These are phyloP conservation scores for Helarctos malayanus DNA, from an alignment of 2,797 vertebrate genomes.

Conservation along the genomic window DNA sequence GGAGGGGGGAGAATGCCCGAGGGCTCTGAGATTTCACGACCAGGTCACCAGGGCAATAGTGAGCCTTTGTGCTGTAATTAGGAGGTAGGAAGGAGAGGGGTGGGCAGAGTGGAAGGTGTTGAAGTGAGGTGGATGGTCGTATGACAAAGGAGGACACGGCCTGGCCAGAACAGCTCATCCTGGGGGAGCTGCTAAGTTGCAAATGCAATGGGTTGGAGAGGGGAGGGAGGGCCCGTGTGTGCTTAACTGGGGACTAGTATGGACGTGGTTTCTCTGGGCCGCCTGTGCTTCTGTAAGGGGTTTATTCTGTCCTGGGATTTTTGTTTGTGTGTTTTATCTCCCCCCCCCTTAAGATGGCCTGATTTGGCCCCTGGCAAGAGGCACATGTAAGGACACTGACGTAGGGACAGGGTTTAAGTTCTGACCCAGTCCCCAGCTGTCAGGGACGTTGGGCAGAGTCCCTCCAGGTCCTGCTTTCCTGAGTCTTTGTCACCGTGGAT, in stretches of 20 bases:
- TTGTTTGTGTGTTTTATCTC: neutral
- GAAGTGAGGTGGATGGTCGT: fast-evolving
- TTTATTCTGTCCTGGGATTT: neutral
- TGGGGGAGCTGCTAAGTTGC: neutral
- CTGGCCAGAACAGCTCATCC: neutral
- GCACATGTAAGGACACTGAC: neutral
- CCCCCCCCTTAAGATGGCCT: neutral
- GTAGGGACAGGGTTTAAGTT: neutral
- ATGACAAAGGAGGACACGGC: neutral
- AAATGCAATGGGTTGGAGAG: neutral
- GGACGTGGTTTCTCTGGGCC: neutral
- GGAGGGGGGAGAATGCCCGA: neutral
- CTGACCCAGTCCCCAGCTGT: neutral
- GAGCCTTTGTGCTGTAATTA: neutral
- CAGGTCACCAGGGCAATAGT: neutral
- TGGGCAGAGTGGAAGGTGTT: fast-evolving
- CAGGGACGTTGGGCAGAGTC: neutral
- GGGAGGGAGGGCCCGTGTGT: neutral
- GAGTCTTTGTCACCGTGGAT: fast-evolving
- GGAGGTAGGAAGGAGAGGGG: neutral
- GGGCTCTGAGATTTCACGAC: neutral
- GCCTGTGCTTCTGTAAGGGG: neutral
- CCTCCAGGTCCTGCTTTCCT: fast-evolving
- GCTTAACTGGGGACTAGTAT: fast-evolving
- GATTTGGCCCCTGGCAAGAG: neutral